A percentile compares a stretch with the other conserved stretches of the same genome.
These are phyloP conservation scores for Xyrauchen texanus DNA, from an alignment of 2,113 vertebrate genomes.

Conservation along the genomic window DNA sequence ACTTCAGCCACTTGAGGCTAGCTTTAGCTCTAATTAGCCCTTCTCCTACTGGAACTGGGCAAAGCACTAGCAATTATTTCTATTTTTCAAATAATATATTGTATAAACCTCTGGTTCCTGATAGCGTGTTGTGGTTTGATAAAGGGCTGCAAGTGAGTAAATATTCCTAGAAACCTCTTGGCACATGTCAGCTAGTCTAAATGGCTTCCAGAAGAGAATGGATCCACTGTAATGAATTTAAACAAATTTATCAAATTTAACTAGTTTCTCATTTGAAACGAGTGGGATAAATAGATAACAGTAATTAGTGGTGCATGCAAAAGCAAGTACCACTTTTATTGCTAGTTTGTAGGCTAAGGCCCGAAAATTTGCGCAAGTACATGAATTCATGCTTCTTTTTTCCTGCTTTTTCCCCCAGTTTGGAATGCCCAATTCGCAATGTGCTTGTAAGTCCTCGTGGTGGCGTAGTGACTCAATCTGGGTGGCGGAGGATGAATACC, in stretches of 20 bases:
- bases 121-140: conserved; percentile 62
- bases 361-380: too few relatives aligned
- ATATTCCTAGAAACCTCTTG: conserved; percentile 67
- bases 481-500: too few relatives aligned
- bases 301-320: neutral
- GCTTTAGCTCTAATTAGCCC: conserved; percentile 53
- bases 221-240: conserved; percentile 56
- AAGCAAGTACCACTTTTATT: too few relatives aligned
- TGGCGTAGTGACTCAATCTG: too few relatives aligned
- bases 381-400: too few relatives aligned
- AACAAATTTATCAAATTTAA: conserved; percentile 53
- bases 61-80: conserved; percentile 50
- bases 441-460: too few relatives aligned
- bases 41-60: conserved; percentile 46
- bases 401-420: too few relatives aligned
- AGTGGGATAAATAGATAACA: neutral
- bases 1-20: neutral
- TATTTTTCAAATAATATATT: conserved; percentile 64
- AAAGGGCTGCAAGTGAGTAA: conserved; percentile 50
- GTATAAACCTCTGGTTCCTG: conserved; percentile 61
- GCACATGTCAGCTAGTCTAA: conserved; percentile 57
- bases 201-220: conserved; percentile 68
- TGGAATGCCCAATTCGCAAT: too few relatives aligned
- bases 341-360: too few relatives aligned
- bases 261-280: conserved; percentile 21